phyloP scores from a whole-genome alignment of 2,888 invertebrate species.

The Alloscopus bannaensis region DNA sequence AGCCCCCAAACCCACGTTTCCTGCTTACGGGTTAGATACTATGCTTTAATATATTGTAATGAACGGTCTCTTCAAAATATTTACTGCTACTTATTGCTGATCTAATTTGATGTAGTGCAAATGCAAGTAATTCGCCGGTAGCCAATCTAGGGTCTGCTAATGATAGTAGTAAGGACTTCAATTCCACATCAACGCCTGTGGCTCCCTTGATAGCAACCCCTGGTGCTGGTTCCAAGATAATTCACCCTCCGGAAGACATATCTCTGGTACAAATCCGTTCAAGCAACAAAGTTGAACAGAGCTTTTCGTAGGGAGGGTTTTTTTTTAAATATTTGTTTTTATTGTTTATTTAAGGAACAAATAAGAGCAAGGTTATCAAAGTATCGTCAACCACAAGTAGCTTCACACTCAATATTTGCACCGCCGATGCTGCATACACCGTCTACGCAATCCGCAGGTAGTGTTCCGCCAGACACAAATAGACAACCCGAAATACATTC shows the following conservation, averaged over 20 bases:
- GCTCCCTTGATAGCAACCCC: conserved; percentile 83
- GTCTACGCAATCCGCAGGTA: conserved; percentile 29
- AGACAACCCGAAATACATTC: conserved; percentile 51
- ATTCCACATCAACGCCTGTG: conserved; percentile 36
- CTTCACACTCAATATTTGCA: conserved; percentile 74
- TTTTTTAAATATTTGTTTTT: background rate
- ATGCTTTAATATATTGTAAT: background rate
- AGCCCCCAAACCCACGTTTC: conserved; percentile 83
- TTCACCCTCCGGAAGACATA: conserved; percentile 95
- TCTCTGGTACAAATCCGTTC: conserved; percentile 79
- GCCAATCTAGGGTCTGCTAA: background rate
- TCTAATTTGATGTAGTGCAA: conserved; percentile 21
- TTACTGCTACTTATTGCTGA: background rate
- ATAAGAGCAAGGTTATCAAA: conserved; percentile 83
- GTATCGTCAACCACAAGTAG: conserved; percentile 79
- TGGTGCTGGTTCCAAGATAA: conserved; percentile 90
- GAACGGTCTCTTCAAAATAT: background rate
- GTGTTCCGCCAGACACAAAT: conserved; percentile 25
- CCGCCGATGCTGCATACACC: conserved; percentile 72
- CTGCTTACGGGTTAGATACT: conserved; percentile 83
- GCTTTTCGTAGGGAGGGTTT: conserved; percentile 12
- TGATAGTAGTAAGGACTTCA: conserved; percentile 27
- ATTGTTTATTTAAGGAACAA: conserved; percentile 82
- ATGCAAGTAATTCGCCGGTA: conserved; percentile 12
- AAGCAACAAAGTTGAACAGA: background rate